These are phyloP conservation scores for Urosaurus nigricauda DNA, from an alignment of 2,797 vertebrate species.

Conservation along the genomic window DNA sequence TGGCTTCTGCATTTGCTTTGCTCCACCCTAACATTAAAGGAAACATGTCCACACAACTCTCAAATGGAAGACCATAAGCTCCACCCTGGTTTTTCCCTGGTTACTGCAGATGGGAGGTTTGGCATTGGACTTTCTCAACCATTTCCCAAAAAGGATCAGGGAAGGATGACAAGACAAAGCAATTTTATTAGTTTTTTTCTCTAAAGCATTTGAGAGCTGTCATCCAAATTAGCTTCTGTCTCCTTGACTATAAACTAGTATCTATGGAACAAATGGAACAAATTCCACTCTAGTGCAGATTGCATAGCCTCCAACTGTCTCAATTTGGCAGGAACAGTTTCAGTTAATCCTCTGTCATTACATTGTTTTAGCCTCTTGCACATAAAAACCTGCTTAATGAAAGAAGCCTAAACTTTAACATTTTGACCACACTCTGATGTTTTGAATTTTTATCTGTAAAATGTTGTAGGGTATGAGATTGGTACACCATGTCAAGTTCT, in stretches of 20 bases:
- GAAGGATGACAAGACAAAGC: background rate
- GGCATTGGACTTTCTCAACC: slow-evolving; percentile 28
- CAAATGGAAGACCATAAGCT: slow-evolving; percentile 45
- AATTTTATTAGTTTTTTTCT: slow-evolving; percentile 10
- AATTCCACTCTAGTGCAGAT: no score
- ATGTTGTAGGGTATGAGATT: background rate
- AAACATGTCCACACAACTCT: background rate
- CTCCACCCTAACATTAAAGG: slow-evolving; percentile 23
- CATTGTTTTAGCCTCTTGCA: no score
- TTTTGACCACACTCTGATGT: no score
- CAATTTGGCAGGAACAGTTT: no score
- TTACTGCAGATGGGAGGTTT: slow-evolving; percentile 56
- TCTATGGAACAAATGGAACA: background rate
- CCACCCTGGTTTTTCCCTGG: slow-evolving; percentile 26
- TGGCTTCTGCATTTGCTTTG: background rate
- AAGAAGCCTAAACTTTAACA: no score
- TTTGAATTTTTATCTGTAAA: background rate
- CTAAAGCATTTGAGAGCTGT: background rate
- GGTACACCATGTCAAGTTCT: background rate
- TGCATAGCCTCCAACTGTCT: no score
- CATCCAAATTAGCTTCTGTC: accelerated
- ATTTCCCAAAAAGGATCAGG: slow-evolving; percentile 27
- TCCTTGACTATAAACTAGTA: background rate
- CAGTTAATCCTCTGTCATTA: no score
- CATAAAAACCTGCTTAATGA: no score